Conservation (phyloP, 1,140 invertebrate species). For the Apolygus lucorum region DNA sequence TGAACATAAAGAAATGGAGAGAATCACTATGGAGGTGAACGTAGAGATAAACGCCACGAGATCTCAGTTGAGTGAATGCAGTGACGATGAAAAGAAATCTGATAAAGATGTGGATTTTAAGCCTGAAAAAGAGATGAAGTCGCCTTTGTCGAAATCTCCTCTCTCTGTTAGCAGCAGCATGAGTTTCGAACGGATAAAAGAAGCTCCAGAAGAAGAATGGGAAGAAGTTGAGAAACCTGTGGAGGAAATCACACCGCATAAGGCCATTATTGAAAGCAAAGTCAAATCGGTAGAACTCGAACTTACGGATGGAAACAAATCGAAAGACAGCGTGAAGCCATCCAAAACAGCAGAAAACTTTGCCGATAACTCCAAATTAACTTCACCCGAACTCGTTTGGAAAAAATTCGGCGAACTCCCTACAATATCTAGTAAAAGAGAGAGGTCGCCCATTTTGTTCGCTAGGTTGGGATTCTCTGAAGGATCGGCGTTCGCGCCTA, state of each 20-base stretch:
- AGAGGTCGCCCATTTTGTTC: constrained; percentile 66
- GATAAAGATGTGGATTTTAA: too few species aligned
- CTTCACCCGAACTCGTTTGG: constrained; percentile 50
- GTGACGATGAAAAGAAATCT: background rate
- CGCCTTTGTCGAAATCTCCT: background rate
- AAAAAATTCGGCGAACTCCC: constrained; percentile 40
- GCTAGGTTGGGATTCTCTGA: constrained; percentile 70
- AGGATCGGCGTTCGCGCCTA: constrained; percentile 60
- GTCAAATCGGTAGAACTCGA: background rate
- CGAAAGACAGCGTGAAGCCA: background rate
- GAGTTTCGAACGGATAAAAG: background rate
- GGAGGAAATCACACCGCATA: constrained; percentile 6
- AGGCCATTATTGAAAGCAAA: background rate
- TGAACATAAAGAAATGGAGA: constrained; percentile 3
- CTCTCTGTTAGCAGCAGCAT: background rate
- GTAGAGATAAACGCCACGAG: constrained; percentile 14
- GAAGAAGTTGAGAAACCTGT: constrained; percentile 2
- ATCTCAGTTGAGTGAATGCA: constrained; percentile 3
- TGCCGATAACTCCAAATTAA: constrained; percentile 27
- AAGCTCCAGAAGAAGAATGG: background rate
- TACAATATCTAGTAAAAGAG: constrained; percentile 37
- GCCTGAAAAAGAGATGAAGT: background rate
- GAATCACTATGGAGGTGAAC: background rate
- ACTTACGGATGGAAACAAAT: background rate
- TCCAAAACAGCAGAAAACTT: constrained; percentile 32